These are phyloP conservation scores for Teleopsis dalmanni DNA, from an alignment of 1,140 invertebrate species.

Conservation along the genomic window DNA sequence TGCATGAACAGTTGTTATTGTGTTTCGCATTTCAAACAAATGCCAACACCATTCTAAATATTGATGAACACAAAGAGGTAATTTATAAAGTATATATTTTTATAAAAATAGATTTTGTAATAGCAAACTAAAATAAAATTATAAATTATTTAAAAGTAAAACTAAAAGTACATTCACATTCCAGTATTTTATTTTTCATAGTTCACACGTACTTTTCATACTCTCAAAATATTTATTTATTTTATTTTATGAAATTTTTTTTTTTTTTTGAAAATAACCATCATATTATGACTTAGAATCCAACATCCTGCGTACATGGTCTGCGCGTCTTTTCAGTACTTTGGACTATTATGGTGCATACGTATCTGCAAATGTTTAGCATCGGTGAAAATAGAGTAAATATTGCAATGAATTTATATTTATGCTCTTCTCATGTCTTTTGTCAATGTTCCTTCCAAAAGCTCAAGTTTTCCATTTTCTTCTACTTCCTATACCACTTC, in stretches of 20 bases:
- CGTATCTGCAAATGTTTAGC: conserved; percentile 71
- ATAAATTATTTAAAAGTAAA: too few species aligned
- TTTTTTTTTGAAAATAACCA: background rate
- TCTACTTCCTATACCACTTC: too few species aligned
- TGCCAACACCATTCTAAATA: conserved; percentile 53
- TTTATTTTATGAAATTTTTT: background rate
- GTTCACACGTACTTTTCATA: too few species aligned
- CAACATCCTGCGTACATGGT: conserved; percentile 72
- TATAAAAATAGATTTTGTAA: too few species aligned
- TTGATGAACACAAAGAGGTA: conserved; percentile 46
- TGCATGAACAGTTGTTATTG: conserved; percentile 42
- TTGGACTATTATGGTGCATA: conserved; percentile 92
- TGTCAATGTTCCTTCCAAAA: too few species aligned
- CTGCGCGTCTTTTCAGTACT: conserved; percentile 74
- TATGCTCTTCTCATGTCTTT: too few species aligned
- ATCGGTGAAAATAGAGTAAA: conserved; percentile 58
- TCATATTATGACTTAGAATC: conserved; percentile 50
- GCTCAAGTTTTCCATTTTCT: too few species aligned
- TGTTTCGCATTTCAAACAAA: conserved; percentile 51
- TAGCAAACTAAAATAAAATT: too few species aligned
- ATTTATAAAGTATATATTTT: conserved; percentile 4
- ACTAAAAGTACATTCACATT: too few species aligned
- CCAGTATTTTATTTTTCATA: too few species aligned
- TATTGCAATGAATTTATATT: conserved; percentile 1
- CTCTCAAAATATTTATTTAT: too few species aligned